Percentiles rank a stretch among this genome's conserved stretches.
Evolutionary conservation across 2,888 invertebrate genomes (phyloP).

Genomic region (Cataglyphis livida): DNA sequence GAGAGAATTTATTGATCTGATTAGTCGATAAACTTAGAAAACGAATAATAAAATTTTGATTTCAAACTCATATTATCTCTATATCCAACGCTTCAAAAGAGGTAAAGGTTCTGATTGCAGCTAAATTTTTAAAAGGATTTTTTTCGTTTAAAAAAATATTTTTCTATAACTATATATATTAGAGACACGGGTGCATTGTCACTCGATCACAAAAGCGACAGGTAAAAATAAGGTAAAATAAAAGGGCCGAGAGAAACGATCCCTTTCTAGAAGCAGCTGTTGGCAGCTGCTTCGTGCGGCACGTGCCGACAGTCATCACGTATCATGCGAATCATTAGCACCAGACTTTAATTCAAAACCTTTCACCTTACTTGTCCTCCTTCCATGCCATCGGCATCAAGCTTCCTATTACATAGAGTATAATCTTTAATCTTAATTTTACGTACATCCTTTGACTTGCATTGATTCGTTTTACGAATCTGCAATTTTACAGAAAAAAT

Average conservation of each 20-base stretch:
- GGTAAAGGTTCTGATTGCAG: not conserved
- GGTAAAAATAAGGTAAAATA: slow-evolving; percentile 41
- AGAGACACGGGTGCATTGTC: not conserved
- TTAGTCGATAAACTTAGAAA: not conserved
- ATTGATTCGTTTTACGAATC: not conserved
- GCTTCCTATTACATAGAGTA: not conserved
- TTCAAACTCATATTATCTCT: not conserved
- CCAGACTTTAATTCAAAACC: slow-evolving; percentile 69
- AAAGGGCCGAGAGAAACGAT: not conserved
- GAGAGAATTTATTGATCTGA: not conserved
- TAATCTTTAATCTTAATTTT: not conserved
- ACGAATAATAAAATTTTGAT: not conserved
- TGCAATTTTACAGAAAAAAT: not conserved
- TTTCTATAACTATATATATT: not conserved
- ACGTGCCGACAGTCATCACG: slow-evolving; percentile 80
- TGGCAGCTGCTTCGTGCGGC: slow-evolving; percentile 73
- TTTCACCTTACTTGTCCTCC: too few relatives aligned
- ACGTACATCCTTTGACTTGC: not conserved
- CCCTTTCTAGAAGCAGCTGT: slow-evolving; percentile 74
- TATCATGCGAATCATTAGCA: slow-evolving; percentile 77
- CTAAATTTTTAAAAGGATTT: not conserved
- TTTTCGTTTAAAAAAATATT: not conserved
- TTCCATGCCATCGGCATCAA: not conserved
- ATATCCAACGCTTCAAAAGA: not conserved
- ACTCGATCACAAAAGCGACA: slow-evolving; percentile 23